Conservation (phyloP, 2,797 vertebrate species). For the Chelon labrosus region DNA sequence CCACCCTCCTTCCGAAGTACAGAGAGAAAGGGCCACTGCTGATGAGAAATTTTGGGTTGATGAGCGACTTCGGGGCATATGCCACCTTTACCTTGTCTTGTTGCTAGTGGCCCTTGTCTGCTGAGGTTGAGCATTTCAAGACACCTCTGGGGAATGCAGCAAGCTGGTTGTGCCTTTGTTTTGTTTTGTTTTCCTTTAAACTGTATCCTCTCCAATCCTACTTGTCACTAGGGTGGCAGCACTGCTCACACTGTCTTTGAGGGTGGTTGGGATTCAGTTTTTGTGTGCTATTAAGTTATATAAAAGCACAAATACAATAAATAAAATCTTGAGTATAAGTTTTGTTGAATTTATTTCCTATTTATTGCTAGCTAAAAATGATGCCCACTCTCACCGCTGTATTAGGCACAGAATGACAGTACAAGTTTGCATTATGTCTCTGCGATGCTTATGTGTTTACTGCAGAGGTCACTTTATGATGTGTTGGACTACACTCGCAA, state of each 20-base stretch:
- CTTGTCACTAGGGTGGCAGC: conserved; percentile 71
- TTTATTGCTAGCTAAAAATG: background rate
- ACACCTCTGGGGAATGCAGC: conserved; percentile 67
- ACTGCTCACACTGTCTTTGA: conserved; percentile 77
- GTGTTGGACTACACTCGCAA: no score
- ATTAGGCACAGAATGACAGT: background rate
- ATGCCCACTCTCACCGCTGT: no score
- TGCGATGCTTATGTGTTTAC: background rate
- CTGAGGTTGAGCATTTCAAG: conserved; percentile 63
- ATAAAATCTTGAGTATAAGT: conserved; percentile 84
- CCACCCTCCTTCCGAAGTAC: conserved; percentile 30
- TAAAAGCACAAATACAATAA: conserved; percentile 86
- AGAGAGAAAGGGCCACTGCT: conserved; percentile 57
- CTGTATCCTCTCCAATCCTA: conserved; percentile 63
- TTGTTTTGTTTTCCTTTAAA: conserved; percentile 43
- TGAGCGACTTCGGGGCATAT: conserved; percentile 41
- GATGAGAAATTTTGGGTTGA: conserved; percentile 49
- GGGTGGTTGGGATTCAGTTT: conserved; percentile 83
- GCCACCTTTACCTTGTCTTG: conserved; percentile 48
- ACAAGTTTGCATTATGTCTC: background rate
- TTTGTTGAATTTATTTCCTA: conserved; percentile 33
- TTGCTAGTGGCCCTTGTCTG: conserved; percentile 53
- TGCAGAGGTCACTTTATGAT: no score
- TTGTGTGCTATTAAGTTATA: conserved; percentile 85
- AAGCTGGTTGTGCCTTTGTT: conserved; percentile 84